These are phyloP conservation scores for Lepus oiostolus DNA, from an alignment of 2,797 vertebrate genomes.

Conservation along the genomic window DNA sequence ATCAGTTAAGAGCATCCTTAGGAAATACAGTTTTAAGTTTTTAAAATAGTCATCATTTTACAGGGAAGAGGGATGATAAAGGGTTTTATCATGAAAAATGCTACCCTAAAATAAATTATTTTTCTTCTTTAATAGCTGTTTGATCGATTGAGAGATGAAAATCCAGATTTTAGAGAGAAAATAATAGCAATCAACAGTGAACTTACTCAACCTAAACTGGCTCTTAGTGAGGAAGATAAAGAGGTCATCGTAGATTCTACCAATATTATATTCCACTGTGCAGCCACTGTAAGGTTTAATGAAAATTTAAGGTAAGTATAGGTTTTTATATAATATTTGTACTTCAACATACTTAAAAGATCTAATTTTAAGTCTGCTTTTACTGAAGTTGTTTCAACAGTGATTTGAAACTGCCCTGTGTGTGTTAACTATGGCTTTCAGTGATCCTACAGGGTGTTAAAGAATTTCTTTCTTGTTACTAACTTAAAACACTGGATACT, in stretches of 20 bases:
- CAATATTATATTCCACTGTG: slow-evolving; percentile 97
- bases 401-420: slow-evolving; percentile 31
- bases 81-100: slow-evolving; percentile 55
- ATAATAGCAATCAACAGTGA: slow-evolving; percentile 95
- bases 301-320: slow-evolving; percentile 95
- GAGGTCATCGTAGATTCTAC: slow-evolving; percentile 90
- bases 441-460: slow-evolving; percentile 7
- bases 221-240: slow-evolving; percentile 93
- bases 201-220: slow-evolving; percentile 94
- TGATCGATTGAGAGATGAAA: slow-evolving; percentile 95
- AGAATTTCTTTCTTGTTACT: slow-evolving; percentile 34
- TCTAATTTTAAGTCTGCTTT: slow-evolving; percentile 53
- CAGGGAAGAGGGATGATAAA: not conserved
- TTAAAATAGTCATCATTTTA: slow-evolving; percentile 7
- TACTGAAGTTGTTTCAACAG: slow-evolving; percentile 57
- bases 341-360: slow-evolving; percentile 45
- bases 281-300: slow-evolving; percentile 97
- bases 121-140: slow-evolving; percentile 92
- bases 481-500: slow-evolving; percentile 38
- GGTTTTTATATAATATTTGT: slow-evolving; percentile 35
- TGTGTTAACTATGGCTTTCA: slow-evolving; percentile 40
- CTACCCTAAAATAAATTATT: slow-evolving; percentile 53
- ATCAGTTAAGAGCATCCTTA: slow-evolving; percentile 45
- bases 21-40: slow-evolving; percentile 50
- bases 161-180: slow-evolving; percentile 95